Base-by-base conservation (phyloP, 2,113 vertebrate species). In the Paradoxurus hermaphroditus region DNA sequence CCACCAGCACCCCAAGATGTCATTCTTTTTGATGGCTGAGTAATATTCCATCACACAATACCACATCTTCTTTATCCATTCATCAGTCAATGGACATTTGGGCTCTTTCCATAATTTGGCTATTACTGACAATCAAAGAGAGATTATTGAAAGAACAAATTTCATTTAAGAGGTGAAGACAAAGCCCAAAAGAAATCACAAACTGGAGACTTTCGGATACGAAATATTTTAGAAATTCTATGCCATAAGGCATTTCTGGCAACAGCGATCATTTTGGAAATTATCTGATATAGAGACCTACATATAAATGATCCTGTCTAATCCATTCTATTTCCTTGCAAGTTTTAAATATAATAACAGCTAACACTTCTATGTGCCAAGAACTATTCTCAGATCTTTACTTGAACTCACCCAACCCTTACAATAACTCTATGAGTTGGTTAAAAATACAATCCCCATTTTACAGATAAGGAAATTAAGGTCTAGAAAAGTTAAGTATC, bases 391-490 rank as follows among this genome's bases (percentile, higher is more conserved):
- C 49, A 79, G 51, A 10, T 27, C 14, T 92, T 78, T 83, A 94
- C 25, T 92, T 65, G 68, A 91, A 84, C 0, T 96, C 65, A 44
- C 12, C 73, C 44, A 91, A 49, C 21, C 46, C 7, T 92, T 67
- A 79, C 10, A 72, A 65, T 44, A 94, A 63, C 39, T 82, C 68
- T 87, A 1, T 65, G n/a, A 78, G 34, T 23, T 21, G 92, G 49
- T 44, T 29, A 77, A 53, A 97, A 73, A 72, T n/a, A 88, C 29
- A 75, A 79, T 39, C 68, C 91, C 15, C 51, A 82, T 51, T 91
- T 96, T 53, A 83, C 23, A 89, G 27, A 86, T 92, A 73, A 82
- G 41, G 25, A 94, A 82, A 95, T 59, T n/a, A 39, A 91, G 41
- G 46, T n/a, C 41, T 56, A 53, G 29, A 25, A 92, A 83, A 29